Conservation (phyloP, 2,113 vertebrate species). For the Sinosuthora webbiana region DNA sequence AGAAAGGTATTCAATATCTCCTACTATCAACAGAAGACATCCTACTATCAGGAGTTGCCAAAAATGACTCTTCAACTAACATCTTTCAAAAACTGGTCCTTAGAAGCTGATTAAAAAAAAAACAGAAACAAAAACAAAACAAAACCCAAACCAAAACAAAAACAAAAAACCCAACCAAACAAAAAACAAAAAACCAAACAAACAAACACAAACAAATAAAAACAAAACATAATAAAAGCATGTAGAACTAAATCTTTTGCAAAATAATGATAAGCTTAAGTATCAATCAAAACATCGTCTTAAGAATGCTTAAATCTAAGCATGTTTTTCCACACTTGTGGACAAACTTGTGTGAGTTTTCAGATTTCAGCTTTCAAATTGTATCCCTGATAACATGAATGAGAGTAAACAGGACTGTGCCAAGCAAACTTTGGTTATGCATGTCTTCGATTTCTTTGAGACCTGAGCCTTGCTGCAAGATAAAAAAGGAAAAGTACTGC, state of each 20-base stretch:
- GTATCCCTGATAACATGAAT: neutral
- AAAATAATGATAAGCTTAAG: neutral
- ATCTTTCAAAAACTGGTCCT: neutral
- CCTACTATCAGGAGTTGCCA: neutral
- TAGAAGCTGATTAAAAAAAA: neutral
- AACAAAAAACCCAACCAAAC: too few relatives aligned
- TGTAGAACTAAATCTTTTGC: neutral
- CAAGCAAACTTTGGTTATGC: neutral
- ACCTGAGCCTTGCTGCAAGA: neutral
- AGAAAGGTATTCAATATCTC: neutral
- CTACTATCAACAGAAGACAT: neutral
- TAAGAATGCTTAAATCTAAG: neutral
- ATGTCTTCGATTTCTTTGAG: neutral
- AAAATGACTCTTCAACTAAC: neutral
- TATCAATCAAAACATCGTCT: neutral
- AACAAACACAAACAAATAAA: too few relatives aligned
- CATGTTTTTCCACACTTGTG: neutral
- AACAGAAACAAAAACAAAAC: fast-evolving
- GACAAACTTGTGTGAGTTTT: neutral
- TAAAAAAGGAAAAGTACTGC: neutral
- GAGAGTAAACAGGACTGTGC: neutral
- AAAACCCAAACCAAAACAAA: too few relatives aligned
- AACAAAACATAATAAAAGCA: neutral
- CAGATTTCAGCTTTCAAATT: neutral
- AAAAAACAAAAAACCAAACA: too few relatives aligned